Percentiles rank a stretch among this genome's conserved stretches.
Conservation (phyloP, 2,888 invertebrate species). For the Spodoptera exigua region DNA sequence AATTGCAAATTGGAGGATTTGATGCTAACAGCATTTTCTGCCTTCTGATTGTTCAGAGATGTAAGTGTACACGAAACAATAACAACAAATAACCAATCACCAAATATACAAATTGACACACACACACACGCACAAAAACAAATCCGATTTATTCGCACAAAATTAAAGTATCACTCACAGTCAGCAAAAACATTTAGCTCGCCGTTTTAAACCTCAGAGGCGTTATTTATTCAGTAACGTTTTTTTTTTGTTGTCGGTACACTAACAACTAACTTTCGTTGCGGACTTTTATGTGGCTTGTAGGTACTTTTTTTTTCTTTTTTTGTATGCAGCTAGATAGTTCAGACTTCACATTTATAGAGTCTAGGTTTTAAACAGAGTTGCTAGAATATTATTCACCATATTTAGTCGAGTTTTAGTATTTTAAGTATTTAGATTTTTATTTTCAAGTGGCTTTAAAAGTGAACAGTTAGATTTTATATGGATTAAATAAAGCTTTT, state of each 20-base stretch:
- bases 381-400: constrained; percentile 31
- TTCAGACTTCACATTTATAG: constrained; percentile 25
- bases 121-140: neutral
- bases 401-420: constrained; percentile 16
- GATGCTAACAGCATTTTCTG: too few relatives aligned
- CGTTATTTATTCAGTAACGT: constrained; percentile 49
- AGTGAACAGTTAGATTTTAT: too few relatives aligned
- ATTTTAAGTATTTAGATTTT: too few relatives aligned
- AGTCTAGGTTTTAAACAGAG: constrained; percentile 24
- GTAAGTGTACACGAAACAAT: too few relatives aligned
- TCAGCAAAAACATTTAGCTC: constrained; percentile 48
- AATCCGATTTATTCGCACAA: constrained; percentile 3
- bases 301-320: constrained; percentile 23
- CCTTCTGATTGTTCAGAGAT: too few relatives aligned
- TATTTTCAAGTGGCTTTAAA: too few relatives aligned
- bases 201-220: constrained; percentile 34
- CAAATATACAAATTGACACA: neutral
- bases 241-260: constrained; percentile 47
- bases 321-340: constrained; percentile 15
- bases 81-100: too few relatives aligned
- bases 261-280: constrained; percentile 51
- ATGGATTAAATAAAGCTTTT: too few relatives aligned
- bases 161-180: constrained; percentile 35
- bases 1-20: too few relatives aligned
- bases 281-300: constrained; percentile 42